phyloP scores from a whole-genome alignment of 2,113 vertebrate species.

The Sylvilagus bachmani region DNA sequence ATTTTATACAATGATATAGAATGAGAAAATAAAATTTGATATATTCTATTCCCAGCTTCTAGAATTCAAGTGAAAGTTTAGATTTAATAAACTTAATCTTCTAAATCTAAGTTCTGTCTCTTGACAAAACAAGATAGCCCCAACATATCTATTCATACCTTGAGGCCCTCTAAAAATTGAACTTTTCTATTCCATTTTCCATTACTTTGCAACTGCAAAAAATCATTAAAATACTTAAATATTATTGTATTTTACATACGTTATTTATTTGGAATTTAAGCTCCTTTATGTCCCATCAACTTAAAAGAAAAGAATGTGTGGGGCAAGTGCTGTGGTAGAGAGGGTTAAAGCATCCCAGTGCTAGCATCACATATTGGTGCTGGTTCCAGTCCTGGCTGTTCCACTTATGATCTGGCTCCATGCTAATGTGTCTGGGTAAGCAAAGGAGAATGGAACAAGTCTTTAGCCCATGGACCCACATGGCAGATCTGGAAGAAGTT shows the following conservation, averaged over 20 bases:
- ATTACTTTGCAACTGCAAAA: not conserved
- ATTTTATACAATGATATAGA: not conserved
- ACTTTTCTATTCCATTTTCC: not conserved
- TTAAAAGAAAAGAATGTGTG: too few relatives aligned
- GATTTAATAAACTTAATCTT: not conserved
- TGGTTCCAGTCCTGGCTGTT: too few relatives aligned
- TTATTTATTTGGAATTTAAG: not conserved
- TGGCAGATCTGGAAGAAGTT: too few relatives aligned
- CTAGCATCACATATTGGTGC: too few relatives aligned
- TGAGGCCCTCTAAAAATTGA: not conserved
- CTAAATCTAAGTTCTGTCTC: not conserved
- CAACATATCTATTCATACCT: not conserved
- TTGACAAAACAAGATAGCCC: not conserved
- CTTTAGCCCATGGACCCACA: too few relatives aligned
- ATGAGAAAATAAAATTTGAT: not conserved
- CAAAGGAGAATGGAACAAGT: too few relatives aligned
- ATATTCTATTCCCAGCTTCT: not conserved
- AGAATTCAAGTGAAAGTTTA: not conserved
- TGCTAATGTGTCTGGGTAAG: too few relatives aligned
- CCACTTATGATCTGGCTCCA: too few relatives aligned
- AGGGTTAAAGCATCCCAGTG: too few relatives aligned
- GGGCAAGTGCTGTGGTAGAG: too few relatives aligned
- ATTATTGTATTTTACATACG: not conserved
- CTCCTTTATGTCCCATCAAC: not conserved
- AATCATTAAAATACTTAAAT: not conserved